Conservation (phyloP, 2,113 vertebrate species). For the Leptodactylus fuscus region DNA sequence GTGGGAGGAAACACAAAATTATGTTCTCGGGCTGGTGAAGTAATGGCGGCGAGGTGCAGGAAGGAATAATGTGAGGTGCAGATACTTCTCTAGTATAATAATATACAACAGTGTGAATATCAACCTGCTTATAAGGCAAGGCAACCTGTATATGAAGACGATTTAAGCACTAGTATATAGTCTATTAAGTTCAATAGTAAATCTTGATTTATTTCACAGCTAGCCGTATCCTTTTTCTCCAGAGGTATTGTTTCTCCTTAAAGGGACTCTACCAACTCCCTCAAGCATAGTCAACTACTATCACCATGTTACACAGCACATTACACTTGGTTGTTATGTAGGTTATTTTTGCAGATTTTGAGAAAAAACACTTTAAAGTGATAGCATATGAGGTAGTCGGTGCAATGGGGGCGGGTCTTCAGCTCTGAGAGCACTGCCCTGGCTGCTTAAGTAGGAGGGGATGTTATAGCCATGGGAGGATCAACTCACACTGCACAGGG, state of each 20-base stretch:
- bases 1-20: not conserved
- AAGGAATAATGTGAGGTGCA: not conserved
- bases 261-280: not conserved
- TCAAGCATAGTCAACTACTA: not conserved
- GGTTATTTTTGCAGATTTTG: no score
- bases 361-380: no score
- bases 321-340: no score
- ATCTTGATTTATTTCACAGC: not conserved
- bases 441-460: no score
- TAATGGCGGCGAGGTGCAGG: not conserved
- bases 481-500: no score
- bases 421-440: no score
- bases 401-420: no score
- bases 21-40: not conserved
- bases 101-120: not conserved
- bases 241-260: no score
- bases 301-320: no score
- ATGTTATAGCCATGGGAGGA: no score
- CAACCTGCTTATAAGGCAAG: not conserved
- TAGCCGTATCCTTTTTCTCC: no score
- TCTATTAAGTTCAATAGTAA: not conserved
- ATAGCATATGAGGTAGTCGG: no score
- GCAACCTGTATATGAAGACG: not conserved
- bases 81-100: not conserved
- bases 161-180: not conserved